These are phyloP conservation scores for Hormaphis cornu DNA, from an alignment of 1,140 invertebrate species.

Conservation along the genomic window DNA sequence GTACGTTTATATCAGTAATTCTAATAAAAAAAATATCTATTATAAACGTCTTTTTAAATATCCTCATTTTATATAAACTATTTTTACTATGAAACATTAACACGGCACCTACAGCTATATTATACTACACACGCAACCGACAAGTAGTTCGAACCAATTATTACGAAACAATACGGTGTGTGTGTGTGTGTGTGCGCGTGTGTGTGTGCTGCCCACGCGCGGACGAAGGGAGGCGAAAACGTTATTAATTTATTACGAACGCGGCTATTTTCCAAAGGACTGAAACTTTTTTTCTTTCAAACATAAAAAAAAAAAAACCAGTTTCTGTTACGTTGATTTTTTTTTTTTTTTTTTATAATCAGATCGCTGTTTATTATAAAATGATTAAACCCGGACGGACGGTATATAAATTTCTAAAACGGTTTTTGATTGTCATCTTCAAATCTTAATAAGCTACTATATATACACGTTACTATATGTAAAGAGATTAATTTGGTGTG, in stretches of 20 bases:
- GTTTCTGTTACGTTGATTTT: background rate
- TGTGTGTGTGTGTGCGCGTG: no score
- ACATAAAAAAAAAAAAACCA: slow-evolving; percentile 20
- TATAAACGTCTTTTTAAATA: background rate
- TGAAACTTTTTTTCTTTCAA: background rate
- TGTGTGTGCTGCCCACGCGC: background rate
- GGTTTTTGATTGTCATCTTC: slow-evolving; percentile 19
- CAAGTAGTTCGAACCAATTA: slow-evolving; percentile 31
- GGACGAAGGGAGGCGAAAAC: slow-evolving; percentile 4
- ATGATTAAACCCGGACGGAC: background rate
- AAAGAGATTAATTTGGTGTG: no score
- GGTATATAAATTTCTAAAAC: background rate
- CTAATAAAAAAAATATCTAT: slow-evolving; percentile 1
- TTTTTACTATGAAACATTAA: slow-evolving; percentile 1
- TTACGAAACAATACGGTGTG: background rate
- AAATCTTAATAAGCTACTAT: background rate
- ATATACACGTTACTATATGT: no score
- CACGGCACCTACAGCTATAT: background rate
- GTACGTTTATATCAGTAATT: background rate
- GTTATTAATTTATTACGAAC: slow-evolving; percentile 22
- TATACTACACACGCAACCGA: background rate
- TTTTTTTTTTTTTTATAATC: no score
- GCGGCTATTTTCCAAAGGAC: slow-evolving; percentile 7
- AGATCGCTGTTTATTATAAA: background rate
- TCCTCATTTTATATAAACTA: slow-evolving; percentile 3